Conservation (phyloP, 1,140 invertebrate genomes). For the Apis florea region DNA sequence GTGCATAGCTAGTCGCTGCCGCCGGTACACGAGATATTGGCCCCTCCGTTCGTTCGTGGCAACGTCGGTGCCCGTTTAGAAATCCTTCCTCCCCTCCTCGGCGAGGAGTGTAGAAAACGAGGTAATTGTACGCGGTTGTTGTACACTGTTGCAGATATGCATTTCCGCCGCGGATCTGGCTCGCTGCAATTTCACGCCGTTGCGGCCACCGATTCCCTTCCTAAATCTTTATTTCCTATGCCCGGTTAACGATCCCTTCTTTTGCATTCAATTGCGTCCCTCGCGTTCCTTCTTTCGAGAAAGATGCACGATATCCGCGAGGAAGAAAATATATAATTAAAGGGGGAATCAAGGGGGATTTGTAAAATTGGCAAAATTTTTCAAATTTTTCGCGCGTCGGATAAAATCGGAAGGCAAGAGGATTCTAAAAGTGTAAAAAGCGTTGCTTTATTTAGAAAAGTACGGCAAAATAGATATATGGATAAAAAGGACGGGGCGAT, state of each 20-base stretch:
- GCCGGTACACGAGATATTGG: conserved; percentile 31
- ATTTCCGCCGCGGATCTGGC: conserved; percentile 58
- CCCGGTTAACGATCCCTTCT: background rate
- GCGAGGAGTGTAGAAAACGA: conserved; percentile 53
- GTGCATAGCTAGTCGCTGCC: conserved; percentile 14
- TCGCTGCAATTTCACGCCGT: conserved; percentile 56
- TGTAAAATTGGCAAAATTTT: too few relatives aligned
- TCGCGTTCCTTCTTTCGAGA: too few relatives aligned
- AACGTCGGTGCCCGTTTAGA: conserved; percentile 57
- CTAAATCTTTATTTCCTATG: conserved; percentile 10
- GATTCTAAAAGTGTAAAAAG: too few relatives aligned
- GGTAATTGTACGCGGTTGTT: conserved; percentile 62
- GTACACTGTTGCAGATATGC: conserved; percentile 40
- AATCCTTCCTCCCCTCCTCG: conserved; percentile 43
- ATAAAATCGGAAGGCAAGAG: too few relatives aligned
- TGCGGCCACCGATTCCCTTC: conserved; percentile 44
- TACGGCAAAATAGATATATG: background rate
- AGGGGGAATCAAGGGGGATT: too few relatives aligned
- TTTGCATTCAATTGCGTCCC: background rate
- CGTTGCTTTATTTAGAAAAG: background rate
- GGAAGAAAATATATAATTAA: too few relatives aligned
- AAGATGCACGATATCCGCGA: too few relatives aligned
- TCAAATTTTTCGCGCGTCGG: too few relatives aligned
- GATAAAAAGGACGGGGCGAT: conserved; percentile 31
- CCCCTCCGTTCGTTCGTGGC: conserved; percentile 51